Evolutionary conservation across 2,797 vertebrate genomes (phyloP).

Genomic region (Chiroxiphia lanceolata): DNA sequence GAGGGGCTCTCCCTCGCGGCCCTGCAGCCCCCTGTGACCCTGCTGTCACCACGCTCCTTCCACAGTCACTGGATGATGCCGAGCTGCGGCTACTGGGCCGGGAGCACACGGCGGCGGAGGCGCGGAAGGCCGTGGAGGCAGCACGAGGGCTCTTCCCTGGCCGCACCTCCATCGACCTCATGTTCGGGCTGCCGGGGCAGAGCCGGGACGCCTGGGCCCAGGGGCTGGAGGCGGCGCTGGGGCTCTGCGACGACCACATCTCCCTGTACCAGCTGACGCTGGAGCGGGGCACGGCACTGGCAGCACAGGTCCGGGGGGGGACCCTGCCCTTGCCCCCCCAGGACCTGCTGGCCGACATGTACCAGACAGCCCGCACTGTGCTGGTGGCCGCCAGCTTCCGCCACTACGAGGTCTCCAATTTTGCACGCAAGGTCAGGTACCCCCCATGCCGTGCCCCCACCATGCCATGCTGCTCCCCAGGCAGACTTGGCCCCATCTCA

Average conservation of each 20-base stretch:
- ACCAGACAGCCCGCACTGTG: constrained; percentile 72
- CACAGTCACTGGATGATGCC: constrained; percentile 82
- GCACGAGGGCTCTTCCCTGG: constrained; percentile 84
- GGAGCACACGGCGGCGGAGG: constrained; percentile 84
- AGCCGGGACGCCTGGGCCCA: constrained; percentile 77
- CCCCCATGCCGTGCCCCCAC: rapidly evolving
- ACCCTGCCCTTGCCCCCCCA: constrained; percentile 70
- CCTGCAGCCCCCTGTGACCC: rapidly evolving
- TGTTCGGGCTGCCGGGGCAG: constrained; percentile 89
- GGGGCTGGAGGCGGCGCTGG: constrained; percentile 78
- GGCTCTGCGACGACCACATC: constrained; percentile 78
- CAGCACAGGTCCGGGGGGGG: constrained; percentile 77
- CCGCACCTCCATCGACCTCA: constrained; percentile 86
- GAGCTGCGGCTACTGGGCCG: constrained; percentile 86
- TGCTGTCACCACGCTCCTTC: neutral
- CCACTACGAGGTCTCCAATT: constrained; percentile 97
- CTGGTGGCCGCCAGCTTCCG: constrained; percentile 79
- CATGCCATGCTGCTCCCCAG: neutral
- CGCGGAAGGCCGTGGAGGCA: constrained; percentile 76
- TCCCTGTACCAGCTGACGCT: constrained; percentile 93
- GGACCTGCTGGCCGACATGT: constrained; percentile 86
- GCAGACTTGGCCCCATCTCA: neutral
- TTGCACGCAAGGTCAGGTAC: constrained; percentile 84
- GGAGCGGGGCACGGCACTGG: constrained; percentile 88
- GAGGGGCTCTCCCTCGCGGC: neutral